phyloP scores from a whole-genome alignment of 2,888 invertebrate genomes.

The Thumatha senex region DNA sequence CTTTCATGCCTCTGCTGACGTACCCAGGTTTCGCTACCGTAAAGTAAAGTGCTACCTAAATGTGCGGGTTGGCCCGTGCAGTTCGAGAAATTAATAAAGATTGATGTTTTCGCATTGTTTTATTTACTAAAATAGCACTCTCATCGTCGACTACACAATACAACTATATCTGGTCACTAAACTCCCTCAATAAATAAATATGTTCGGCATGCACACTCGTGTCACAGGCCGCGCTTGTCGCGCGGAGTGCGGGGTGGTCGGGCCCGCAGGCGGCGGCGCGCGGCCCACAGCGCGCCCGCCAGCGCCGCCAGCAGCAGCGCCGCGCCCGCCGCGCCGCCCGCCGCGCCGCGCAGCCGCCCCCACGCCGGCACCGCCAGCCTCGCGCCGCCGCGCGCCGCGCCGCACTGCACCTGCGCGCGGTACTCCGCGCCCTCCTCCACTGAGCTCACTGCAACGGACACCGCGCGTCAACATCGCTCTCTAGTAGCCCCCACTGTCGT shows the following conservation, averaged over 20 bases:
- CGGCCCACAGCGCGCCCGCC: conserved; percentile 82
- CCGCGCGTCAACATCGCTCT: too few relatives aligned
- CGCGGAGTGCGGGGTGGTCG: conserved; percentile 22
- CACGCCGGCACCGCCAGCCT: conserved; percentile 87
- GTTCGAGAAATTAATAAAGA: too few relatives aligned
- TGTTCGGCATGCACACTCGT: not conserved
- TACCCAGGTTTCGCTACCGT: too few relatives aligned
- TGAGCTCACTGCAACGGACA: conserved; percentile 80
- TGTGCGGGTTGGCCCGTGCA: too few relatives aligned
- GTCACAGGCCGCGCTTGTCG: conserved; percentile 44
- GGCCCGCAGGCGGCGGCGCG: conserved; percentile 51
- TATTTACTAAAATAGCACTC: not conserved
- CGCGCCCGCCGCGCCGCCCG: conserved; percentile 87
- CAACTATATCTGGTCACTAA: not conserved
- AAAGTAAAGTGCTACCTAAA: too few relatives aligned
- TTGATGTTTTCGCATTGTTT: too few relatives aligned
- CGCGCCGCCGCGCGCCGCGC: conserved; percentile 85
- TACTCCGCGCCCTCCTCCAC: conserved; percentile 89
- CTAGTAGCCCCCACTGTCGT: too few relatives aligned
- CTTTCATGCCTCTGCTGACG: too few relatives aligned
- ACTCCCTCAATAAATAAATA: not conserved
- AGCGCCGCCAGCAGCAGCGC: conserved; percentile 86
- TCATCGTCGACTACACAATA: not conserved
- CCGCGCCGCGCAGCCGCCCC: conserved; percentile 87
- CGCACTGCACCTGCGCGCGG: conserved; percentile 89